Evolutionary conservation across 2,797 vertebrate species (phyloP).

Genomic region (Acipenser ruthenus): DNA sequence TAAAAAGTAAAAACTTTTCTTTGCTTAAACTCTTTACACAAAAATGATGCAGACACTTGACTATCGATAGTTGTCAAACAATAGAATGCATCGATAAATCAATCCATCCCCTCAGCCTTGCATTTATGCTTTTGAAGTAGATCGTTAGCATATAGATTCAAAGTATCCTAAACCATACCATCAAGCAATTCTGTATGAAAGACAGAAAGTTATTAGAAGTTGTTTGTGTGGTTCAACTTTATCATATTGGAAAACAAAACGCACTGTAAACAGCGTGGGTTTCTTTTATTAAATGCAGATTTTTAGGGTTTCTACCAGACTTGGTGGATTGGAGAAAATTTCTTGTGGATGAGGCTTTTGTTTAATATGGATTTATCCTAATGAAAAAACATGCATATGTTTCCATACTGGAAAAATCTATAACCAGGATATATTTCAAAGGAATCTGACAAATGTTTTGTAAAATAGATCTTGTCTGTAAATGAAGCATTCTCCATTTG

Average conservation of each 20-base stretch:
- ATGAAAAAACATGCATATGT: background rate
- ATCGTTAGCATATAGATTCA: background rate
- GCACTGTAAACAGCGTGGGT: background rate
- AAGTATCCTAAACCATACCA: background rate
- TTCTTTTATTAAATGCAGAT: conserved; percentile 9
- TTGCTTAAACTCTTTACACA: no score
- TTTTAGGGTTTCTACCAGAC: conserved; percentile 6
- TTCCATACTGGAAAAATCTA: conserved; percentile 8
- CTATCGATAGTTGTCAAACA: no score
- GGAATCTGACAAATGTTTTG: background rate
- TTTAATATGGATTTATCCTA: conserved; percentile 5
- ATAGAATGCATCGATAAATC: no score
- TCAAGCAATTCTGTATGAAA: background rate
- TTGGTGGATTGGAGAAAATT: background rate
- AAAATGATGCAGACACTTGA: no score
- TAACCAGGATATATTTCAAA: background rate
- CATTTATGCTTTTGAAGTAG: no score
- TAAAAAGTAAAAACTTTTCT: no score
- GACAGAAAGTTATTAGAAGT: conserved; percentile 2
- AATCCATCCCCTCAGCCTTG: no score
- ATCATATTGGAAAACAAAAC: conserved; percentile 8
- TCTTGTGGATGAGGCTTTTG: conserved; percentile 3
- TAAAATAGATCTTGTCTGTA: no score
- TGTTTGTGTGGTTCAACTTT: background rate
- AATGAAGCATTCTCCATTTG: no score